Conservation (phyloP, 2,797 vertebrate species). For the Gouania willdenowi region DNA sequence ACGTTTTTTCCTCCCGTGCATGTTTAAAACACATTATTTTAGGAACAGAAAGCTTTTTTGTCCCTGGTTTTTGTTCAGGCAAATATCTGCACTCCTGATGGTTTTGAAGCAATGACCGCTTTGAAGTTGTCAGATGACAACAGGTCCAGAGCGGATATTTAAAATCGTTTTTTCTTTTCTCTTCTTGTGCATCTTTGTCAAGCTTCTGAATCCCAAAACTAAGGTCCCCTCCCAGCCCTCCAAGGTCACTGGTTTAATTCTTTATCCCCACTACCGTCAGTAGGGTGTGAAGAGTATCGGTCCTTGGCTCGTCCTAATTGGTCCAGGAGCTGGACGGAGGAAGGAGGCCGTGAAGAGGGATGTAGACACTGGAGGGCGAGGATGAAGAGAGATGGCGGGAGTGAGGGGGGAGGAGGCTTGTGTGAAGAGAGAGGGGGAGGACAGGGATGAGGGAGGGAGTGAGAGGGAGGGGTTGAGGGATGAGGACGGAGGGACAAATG, state of each 20-base stretch:
- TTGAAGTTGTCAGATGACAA: too few species aligned
- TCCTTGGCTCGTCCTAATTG: slow-evolving; percentile 83
- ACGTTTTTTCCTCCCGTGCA: too few species aligned
- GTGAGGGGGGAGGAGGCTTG: slow-evolving; percentile 79
- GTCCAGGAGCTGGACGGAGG: slow-evolving; percentile 85
- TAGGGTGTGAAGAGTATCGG: slow-evolving; percentile 91
- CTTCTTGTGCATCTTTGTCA: too few species aligned
- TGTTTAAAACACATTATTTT: too few species aligned
- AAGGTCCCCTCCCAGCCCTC: too few species aligned
- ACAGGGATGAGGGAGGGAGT: slow-evolving; percentile 76
- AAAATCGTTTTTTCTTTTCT: too few species aligned
- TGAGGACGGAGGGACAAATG: slow-evolving; percentile 48
- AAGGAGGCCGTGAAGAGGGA: slow-evolving; percentile 88
- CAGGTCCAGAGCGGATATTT: too few species aligned
- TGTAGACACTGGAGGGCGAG: slow-evolving; percentile 71
- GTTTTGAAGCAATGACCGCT: too few species aligned
- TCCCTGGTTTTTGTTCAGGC: too few species aligned
- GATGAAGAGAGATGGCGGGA: slow-evolving; percentile 77
- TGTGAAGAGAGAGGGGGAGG: slow-evolving; percentile 83
- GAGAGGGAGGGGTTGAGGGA: slow-evolving; percentile 72
- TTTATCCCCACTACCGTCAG: slow-evolving; percentile 50
- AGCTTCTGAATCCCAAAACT: too few species aligned
- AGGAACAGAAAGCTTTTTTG: too few species aligned
- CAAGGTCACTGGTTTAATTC: slow-evolving; percentile 4
- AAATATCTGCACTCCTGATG: too few species aligned